Percentiles rank a stretch among this genome's conserved stretches.
Evolutionary conservation across 2,113 vertebrate species (phyloP).

Genomic region (Archilochus colubris): DNA sequence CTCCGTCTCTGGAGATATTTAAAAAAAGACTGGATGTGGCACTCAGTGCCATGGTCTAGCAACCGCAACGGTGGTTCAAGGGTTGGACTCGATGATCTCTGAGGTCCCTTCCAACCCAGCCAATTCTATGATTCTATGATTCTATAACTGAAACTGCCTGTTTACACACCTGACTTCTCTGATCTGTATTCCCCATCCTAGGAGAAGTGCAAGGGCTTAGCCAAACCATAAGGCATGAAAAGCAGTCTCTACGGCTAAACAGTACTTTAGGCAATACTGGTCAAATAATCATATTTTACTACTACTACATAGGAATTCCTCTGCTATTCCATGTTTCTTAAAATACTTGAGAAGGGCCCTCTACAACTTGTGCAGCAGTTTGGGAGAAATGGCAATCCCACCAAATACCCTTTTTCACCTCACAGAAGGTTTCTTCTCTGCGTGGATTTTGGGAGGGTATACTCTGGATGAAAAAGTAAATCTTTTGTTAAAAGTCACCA

Average conservation of each 20-base stretch:
- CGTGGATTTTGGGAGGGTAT: neutral
- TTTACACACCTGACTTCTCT: neutral
- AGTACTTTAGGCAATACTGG: neutral
- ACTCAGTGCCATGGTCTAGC: no score
- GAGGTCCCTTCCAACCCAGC: no score
- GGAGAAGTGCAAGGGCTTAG: neutral
- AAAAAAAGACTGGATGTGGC: no score
- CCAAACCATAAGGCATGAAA: neutral
- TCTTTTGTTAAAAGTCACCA: constrained; percentile 42
- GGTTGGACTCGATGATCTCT: no score
- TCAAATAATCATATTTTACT: neutral
- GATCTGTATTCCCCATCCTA: neutral
- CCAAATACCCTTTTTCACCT: neutral
- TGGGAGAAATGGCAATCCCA: neutral
- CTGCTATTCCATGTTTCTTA: neutral
- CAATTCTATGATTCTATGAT: no score
- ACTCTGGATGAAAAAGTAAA: neutral
- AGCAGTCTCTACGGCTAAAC: neutral
- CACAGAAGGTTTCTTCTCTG: neutral
- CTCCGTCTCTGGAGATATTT: no score
- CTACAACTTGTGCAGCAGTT: neutral
- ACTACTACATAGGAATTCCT: neutral
- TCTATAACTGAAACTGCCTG: neutral
- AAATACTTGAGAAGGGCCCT: neutral
- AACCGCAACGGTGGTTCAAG: no score